Evolutionary conservation across 2,113 vertebrate genomes (phyloP).

Genomic region (Dasypus novemcinctus): DNA sequence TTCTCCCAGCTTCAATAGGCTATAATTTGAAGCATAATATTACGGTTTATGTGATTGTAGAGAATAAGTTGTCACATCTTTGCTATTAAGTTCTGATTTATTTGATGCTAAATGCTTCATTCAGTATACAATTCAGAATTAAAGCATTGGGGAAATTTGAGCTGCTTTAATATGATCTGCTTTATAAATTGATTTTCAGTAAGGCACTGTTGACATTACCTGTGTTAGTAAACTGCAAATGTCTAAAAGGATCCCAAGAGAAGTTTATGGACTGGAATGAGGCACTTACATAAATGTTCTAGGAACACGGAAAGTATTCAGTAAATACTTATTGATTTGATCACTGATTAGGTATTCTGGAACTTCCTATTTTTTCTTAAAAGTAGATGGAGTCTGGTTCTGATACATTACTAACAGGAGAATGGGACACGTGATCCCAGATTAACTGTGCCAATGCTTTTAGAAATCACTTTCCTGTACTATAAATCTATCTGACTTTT

Average conservation of each 20-base stretch:
- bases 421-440: neutral
- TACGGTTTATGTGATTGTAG: neutral
- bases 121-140: neutral
- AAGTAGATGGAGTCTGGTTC: slow-evolving; percentile 2
- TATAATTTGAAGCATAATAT: neutral
- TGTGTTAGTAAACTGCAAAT: too few relatives aligned
- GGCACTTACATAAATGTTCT: neutral
- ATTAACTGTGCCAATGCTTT: neutral
- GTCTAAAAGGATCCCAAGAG: neutral
- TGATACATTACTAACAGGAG: neutral
- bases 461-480: neutral
- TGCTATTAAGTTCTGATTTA: neutral
- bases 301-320: neutral
- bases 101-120: neutral
- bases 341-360: neutral
- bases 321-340: neutral
- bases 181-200: neutral
- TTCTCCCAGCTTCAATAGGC: neutral
- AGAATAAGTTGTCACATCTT: neutral
- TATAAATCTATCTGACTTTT: neutral
- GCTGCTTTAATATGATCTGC: neutral
- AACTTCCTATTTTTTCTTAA: neutral
- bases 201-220: neutral
- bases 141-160: neutral
- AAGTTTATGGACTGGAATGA: neutral